Conservation (phyloP, 2,797 vertebrate species). For the Morus bassanus region DNA sequence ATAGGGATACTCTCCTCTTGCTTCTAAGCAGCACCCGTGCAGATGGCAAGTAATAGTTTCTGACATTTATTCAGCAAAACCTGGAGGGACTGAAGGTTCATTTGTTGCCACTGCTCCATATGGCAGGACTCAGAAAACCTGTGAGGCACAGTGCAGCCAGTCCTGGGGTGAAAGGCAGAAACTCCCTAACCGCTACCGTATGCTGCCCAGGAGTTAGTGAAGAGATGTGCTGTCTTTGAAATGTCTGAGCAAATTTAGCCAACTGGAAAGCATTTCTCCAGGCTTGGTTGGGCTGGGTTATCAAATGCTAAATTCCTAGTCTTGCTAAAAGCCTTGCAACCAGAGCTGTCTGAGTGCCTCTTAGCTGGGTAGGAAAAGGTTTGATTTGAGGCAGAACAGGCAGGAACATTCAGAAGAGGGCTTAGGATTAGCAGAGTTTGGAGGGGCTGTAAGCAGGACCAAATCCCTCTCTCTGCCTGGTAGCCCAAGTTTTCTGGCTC, state of each 20-base stretch:
- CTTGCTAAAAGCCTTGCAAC: neutral
- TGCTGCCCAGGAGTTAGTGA: neutral
- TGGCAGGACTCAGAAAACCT: neutral
- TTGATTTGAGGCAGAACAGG: neutral
- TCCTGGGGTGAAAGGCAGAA: neutral
- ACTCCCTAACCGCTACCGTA: accelerated
- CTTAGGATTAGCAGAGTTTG: neutral
- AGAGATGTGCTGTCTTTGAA: neutral
- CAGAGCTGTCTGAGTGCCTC: neutral
- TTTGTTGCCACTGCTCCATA: neutral
- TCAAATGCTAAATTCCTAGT: neutral
- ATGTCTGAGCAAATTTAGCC: neutral
- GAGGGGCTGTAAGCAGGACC: neutral
- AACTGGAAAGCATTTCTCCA: neutral
- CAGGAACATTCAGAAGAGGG: neutral
- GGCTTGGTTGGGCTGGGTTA: neutral
- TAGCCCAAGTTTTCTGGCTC: neutral
- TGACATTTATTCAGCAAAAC: conserved; percentile 13
- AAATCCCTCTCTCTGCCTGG: neutral
- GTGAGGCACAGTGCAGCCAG: neutral
- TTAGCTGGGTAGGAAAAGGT: neutral
- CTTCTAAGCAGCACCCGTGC: neutral
- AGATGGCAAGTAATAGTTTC: neutral
- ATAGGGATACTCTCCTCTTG: neutral
- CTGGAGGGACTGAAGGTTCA: neutral